Conservation (phyloP, 1,140 invertebrate species). For the Aradophagus sp. region DNA sequence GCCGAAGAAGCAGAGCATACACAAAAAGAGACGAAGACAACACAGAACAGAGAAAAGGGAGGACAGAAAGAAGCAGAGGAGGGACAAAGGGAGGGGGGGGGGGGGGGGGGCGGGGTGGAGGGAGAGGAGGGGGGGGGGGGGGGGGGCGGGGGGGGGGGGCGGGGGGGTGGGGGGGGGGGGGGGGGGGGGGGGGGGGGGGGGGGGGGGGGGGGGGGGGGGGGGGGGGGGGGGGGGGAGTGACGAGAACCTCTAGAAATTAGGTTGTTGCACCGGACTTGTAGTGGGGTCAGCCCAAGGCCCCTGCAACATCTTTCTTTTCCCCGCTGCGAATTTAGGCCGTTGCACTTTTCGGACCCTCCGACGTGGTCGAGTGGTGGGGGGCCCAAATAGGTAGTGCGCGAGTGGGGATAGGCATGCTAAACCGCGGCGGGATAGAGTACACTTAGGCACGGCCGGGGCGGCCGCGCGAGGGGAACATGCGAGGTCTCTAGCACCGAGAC, state of each 20-base stretch:
- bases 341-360: constrained; percentile 72
- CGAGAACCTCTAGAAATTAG: constrained; percentile 74
- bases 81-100: no score
- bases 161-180: no score
- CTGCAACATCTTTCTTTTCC: constrained; percentile 61
- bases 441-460: constrained; percentile 63
- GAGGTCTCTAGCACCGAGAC: constrained; percentile 72
- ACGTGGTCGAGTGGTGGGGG: constrained; percentile 56
- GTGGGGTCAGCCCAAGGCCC: constrained; percentile 73
- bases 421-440: constrained; percentile 63
- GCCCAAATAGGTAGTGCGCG: constrained; percentile 59
- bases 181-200: no score
- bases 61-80: no score
- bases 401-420: constrained; percentile 40
- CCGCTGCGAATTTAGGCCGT: constrained; percentile 73
- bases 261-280: constrained; percentile 72
- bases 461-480: constrained; percentile 33
- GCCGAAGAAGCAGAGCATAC: no score
- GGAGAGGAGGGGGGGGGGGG: no score
- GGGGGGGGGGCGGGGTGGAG: no score
- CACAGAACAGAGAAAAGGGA: no score
- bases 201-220: no score
- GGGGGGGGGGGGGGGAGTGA: constrained; percentile 30
- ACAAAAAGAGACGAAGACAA: no score
- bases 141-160: no score